phyloP scores from a whole-genome alignment of 1,140 invertebrate species.

The Ganaspis sp. region DNA sequence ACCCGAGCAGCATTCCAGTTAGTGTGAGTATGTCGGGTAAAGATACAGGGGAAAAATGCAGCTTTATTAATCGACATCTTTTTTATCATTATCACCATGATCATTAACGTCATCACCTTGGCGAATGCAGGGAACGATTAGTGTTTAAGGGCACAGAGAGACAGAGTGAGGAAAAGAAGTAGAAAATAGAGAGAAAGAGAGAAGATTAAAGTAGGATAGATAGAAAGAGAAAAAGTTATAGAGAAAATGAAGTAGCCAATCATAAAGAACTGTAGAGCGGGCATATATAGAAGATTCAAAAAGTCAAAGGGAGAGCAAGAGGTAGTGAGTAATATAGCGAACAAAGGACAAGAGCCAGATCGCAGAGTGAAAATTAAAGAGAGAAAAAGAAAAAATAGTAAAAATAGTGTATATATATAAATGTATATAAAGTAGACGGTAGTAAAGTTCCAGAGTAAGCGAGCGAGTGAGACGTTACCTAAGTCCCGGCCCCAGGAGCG shows the following conservation, averaged over 20 bases:
- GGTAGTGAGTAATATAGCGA: conserved; percentile 41
- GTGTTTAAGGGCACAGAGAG: conserved; percentile 53
- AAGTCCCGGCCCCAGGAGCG: conserved; percentile 76
- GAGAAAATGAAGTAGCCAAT: conserved; percentile 35
- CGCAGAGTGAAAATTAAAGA: conserved; percentile 49
- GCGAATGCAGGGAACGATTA: conserved; percentile 56
- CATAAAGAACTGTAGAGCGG: conserved; percentile 37
- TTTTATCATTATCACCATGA: conserved; percentile 51
- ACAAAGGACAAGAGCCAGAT: conserved; percentile 51
- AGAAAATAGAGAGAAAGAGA: conserved; percentile 42
- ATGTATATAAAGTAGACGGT: conserved; percentile 57
- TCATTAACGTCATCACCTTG: conserved; percentile 56
- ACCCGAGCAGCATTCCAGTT: conserved; percentile 55
- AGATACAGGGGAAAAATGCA: conserved; percentile 53
- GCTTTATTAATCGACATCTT: conserved; percentile 58
- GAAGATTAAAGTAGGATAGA: conserved; percentile 41
- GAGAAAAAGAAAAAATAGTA: conserved; percentile 55
- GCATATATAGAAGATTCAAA: conserved; percentile 37
- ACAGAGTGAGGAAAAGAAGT: conserved; percentile 43
- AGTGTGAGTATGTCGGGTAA: conserved; percentile 45
- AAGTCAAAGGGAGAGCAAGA: conserved; percentile 30
- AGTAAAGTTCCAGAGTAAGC: conserved; percentile 70
- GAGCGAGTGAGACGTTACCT: conserved; percentile 76
- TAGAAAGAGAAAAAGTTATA: conserved; percentile 42
- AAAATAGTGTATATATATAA: conserved; percentile 39